A percentile compares a stretch with the other conserved stretches of the same genome.
Evolutionary conservation across 2,888 invertebrate species (phyloP).

Genomic region (Stenoptilia bipunctidactyla): DNA sequence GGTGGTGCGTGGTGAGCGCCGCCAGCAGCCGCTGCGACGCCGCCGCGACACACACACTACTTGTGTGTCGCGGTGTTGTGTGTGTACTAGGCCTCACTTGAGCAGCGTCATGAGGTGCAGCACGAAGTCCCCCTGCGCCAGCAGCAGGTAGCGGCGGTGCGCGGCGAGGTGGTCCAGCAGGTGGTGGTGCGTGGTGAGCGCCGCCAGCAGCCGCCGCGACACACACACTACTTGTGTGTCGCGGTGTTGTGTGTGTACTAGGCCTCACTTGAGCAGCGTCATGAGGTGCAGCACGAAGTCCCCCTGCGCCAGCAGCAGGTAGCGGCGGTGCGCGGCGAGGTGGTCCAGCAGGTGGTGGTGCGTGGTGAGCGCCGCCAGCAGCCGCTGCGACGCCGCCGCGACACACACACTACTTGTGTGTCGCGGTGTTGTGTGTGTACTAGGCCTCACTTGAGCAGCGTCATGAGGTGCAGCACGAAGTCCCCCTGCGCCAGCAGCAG

Average conservation of each 20-base stretch:
- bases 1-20: slow-evolving; percentile 88
- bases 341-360: slow-evolving; percentile 93
- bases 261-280: too few species aligned
- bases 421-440: too few species aligned
- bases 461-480: slow-evolving; percentile 94
- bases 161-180: slow-evolving; percentile 92
- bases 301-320: slow-evolving; percentile 95
- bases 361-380: slow-evolving; percentile 87
- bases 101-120: slow-evolving; percentile 92
- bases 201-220: slow-evolving; percentile 86
- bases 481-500: slow-evolving; percentile 95
- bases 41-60: slow-evolving; percentile 88
- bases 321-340: slow-evolving; percentile 89
- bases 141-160: slow-evolving; percentile 88
- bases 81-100: too few species aligned
- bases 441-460: slow-evolving; percentile 82
- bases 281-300: slow-evolving; percentile 96
- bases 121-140: slow-evolving; percentile 98
- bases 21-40: slow-evolving; percentile 89
- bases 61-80: too few species aligned
- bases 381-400: slow-evolving; percentile 69
- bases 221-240: too few species aligned
- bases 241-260: too few species aligned
- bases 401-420: slow-evolving; percentile 57
- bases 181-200: slow-evolving; percentile 89